These are phyloP conservation scores for Ashinkailepas kermadecensis DNA, from an alignment of 2,888 invertebrate genomes.

Conservation along the genomic window DNA sequence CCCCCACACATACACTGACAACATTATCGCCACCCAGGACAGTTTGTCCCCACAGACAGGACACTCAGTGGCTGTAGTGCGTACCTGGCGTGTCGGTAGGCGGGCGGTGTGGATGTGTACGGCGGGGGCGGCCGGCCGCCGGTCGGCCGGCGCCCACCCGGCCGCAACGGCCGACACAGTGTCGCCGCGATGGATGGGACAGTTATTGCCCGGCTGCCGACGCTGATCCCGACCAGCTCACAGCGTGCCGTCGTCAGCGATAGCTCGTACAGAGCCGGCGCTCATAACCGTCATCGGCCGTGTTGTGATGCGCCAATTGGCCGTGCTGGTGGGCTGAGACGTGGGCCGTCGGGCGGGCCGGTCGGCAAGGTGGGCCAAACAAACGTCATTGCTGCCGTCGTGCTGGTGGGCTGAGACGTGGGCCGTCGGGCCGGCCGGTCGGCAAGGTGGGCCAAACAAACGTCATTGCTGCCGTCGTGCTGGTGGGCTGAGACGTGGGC, in stretches of 20 bases:
- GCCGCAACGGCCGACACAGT: background rate
- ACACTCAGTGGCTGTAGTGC: no score
- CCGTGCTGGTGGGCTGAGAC: no score
- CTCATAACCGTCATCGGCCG: background rate
- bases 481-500: background rate
- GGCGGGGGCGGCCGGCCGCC: background rate
- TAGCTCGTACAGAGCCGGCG: background rate
- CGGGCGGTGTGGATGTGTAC: no score
- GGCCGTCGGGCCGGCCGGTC: no score
- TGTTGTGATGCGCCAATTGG: background rate
- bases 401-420: no score
- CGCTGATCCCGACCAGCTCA: background rate
- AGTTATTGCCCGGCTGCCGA: background rate
- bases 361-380: background rate
- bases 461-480: background rate
- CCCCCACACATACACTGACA: no score
- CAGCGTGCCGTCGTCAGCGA: conserved; percentile 5
- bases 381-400: background rate
- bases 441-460: background rate
- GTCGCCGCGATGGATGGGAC: background rate
- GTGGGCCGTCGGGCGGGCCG: no score
- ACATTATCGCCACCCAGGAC: no score
- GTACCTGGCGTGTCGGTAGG: no score
- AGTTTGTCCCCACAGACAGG: no score
- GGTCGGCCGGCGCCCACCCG: background rate